These are phyloP conservation scores for Proisotoma minuta DNA, from an alignment of 2,888 invertebrate species.

Conservation along the genomic window DNA sequence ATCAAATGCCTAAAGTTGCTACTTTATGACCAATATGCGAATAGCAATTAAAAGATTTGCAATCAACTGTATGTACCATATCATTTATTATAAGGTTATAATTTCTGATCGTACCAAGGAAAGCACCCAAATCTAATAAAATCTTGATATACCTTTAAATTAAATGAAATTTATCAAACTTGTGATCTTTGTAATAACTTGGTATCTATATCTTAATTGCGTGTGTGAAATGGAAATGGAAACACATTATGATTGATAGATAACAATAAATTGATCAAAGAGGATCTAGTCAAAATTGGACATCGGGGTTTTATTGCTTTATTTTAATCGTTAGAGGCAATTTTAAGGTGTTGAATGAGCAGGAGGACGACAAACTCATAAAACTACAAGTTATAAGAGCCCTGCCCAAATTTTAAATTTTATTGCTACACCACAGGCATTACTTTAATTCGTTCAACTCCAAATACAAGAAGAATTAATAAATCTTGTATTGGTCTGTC, in stretches of 20 bases:
- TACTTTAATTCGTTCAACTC: too few relatives aligned
- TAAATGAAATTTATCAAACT: not conserved
- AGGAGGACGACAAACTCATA: conserved; percentile 14
- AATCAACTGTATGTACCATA: not conserved
- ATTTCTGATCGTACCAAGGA: not conserved
- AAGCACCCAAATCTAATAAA: not conserved
- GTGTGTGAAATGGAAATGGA: not conserved
- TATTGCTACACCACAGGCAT: too few relatives aligned
- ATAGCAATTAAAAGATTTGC: not conserved
- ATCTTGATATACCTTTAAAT: not conserved
- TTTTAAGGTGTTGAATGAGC: conserved; percentile 9
- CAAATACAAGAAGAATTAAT: too few relatives aligned
- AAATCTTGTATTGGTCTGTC: too few relatives aligned
- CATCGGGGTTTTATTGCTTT: conserved; percentile 1
- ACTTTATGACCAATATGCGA: not conserved
- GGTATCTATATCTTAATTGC: not conserved
- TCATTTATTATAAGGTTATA: not conserved
- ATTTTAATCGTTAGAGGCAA: not conserved
- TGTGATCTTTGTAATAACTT: not conserved
- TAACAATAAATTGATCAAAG: conserved; percentile 10
- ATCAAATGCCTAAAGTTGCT: not conserved
- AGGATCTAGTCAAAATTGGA: conserved; percentile 3
- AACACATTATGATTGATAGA: conserved; percentile 2
- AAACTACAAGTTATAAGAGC: conserved; percentile 1
- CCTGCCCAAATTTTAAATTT: conserved; percentile 9